phyloP scores from a whole-genome alignment of 2,113 vertebrate genomes.

The Pteruthius melanotis region DNA sequence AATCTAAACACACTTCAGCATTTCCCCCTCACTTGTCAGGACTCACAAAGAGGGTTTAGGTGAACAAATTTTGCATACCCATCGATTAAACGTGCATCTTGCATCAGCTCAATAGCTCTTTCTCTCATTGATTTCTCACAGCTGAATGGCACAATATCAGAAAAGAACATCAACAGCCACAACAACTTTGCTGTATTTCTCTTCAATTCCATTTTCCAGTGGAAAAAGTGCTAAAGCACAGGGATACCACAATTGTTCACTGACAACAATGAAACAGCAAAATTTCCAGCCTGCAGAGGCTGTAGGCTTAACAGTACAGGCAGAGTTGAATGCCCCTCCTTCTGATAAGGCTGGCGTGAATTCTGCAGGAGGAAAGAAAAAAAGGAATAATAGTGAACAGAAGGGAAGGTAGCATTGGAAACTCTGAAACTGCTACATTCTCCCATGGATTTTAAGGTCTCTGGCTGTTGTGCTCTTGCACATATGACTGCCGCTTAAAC shows the following conservation, averaged over 20 bases:
- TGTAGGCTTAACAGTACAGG: not conserved
- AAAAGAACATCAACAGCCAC: constrained; percentile 6
- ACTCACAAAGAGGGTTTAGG: not conserved
- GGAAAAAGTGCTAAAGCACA: not conserved
- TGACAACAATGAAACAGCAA: not conserved
- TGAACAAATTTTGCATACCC: constrained; percentile 70
- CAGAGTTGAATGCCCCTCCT: not conserved
- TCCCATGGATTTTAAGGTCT: not conserved
- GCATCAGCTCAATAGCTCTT: constrained; percentile 71
- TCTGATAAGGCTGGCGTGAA: not conserved
- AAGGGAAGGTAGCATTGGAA: not conserved
- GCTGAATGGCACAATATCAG: not conserved
- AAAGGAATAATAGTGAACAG: not conserved
- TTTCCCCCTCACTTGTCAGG: not conserved
- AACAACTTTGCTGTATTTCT: not conserved
- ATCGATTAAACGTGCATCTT: constrained; percentile 76
- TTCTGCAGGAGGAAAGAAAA: not conserved
- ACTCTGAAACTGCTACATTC: not conserved
- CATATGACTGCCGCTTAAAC: not conserved
- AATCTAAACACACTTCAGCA: not conserved
- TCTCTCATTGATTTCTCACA: constrained; percentile 43
- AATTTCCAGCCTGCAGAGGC: not conserved
- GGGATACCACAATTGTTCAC: not conserved
- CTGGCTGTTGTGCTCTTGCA: not conserved
- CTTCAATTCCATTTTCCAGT: not conserved